These are phyloP conservation scores for Palythoa heliodiscus DNA, from an alignment of 92 coral and sea anemone genomes.

Conservation along the genomic window DNA sequence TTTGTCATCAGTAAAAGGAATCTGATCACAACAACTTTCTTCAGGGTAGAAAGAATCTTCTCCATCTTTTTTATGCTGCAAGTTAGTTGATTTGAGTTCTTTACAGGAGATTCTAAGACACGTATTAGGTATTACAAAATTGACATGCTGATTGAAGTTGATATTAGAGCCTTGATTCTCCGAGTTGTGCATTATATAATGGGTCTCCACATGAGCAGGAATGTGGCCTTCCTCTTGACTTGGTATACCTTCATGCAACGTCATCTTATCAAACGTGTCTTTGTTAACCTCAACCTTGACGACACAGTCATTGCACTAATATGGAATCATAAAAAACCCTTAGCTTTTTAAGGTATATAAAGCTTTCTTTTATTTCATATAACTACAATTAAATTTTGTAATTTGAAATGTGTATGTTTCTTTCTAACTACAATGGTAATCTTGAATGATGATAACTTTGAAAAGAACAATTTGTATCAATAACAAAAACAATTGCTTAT, in stretches of 20 bases:
- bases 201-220: slow-evolving; percentile 4
- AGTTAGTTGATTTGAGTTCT: neutral
- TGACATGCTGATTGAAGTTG: neutral
- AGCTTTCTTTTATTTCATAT: too few relatives aligned
- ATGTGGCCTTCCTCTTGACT: neutral
- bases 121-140: neutral
- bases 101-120: neutral
- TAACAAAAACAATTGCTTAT: too few relatives aligned
- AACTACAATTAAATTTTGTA: too few relatives aligned
- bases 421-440: too few relatives aligned
- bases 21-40: neutral
- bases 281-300: slow-evolving; percentile 36
- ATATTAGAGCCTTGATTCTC: neutral
- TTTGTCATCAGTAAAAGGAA: neutral
- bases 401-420: too few relatives aligned
- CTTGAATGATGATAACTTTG: too few relatives aligned
- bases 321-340: neutral
- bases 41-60: neutral
- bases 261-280: neutral
- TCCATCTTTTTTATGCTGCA: neutral
- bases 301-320: slow-evolving; percentile 26
- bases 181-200: neutral
- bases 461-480: too few relatives aligned
- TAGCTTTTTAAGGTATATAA: neutral
- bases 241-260: neutral